Evolutionary conservation across 2,797 vertebrate genomes (phyloP), one percentile per base, ranked within the genome.

Genomic region (Gadopsis bispinosus): DNA sequence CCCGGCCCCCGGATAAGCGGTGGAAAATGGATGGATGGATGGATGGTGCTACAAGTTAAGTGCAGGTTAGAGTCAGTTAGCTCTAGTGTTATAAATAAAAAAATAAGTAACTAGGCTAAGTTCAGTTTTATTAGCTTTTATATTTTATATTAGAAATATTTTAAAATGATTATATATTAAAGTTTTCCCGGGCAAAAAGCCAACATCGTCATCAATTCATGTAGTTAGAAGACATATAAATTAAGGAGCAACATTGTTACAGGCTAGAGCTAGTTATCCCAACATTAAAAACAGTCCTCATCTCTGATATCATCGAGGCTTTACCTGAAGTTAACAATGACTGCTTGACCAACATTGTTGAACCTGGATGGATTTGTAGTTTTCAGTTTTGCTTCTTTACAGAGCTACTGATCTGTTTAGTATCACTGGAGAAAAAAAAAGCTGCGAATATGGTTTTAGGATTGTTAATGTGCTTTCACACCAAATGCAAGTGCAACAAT

Each of bases 401-500:
- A 17, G 17, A 39, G 47, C 19, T n/a, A 48, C 9, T 58, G 11
- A 63, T 43, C 50, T 51, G 7, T 58, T 64, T 29, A 63, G 7
- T 20, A 64, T 75, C 26, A 69, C 16, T 37, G 22, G 8, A 45
- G 12, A 4, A 4, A 14, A 43, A 47, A 7, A 71, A 59, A 20
- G 4, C 19, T 45, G 11, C 50, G 11, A 50, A 29, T 11, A 12
- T 64, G 47, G 29, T 31, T 73, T 53, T 33, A 68, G 26, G 14
- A 37, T 72, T 66, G 29, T 7, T 35, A 43, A 26, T 35, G 37
- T 61, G 35, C 20, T 65, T 66, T 77, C 45, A 64, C 56, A 54
- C 22, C 31, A 29, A 37, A 31, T 14, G 26, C 17, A 50, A 39
- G 41, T 8, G 4, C 31, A 29, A 69, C 50, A 56, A 56, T 35